phyloP scores from a whole-genome alignment of 2,888 invertebrate genomes.

The Alentia gelatinosa region DNA sequence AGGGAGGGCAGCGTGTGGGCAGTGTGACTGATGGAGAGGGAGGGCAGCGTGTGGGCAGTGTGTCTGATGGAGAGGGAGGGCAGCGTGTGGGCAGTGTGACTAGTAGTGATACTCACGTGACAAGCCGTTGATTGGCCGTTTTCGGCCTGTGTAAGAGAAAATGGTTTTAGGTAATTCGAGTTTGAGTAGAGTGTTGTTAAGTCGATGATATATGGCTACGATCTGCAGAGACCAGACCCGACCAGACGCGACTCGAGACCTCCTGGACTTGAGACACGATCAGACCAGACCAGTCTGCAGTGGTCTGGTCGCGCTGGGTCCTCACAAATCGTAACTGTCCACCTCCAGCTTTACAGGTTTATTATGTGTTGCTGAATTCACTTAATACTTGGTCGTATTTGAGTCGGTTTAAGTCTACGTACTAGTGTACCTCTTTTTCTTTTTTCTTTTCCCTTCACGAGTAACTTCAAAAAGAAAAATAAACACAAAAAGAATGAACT shows the following conservation, averaged over 20 bases:
- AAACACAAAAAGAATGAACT: neutral
- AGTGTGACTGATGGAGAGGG: neutral
- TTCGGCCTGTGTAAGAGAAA: conserved; percentile 22
- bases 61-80: neutral
- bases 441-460: neutral
- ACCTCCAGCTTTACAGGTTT: too few relatives aligned
- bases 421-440: neutral
- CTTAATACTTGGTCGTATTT: neutral
- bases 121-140: conserved; percentile 22
- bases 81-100: neutral
- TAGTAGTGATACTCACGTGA: conserved; percentile 36
- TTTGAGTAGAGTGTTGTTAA: neutral
- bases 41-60: neutral
- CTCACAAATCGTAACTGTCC: too few relatives aligned
- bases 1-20: neutral
- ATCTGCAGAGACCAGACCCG: too few relatives aligned
- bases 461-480: neutral
- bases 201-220: too few relatives aligned
- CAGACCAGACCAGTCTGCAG: too few relatives aligned
- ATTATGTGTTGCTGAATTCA: too few relatives aligned
- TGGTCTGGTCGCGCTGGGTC: too few relatives aligned
- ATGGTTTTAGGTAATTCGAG: neutral
- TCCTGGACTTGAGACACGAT: too few relatives aligned
- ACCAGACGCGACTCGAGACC: too few relatives aligned
- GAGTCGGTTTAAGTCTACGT: neutral